Evolutionary conservation across 2,888 invertebrate species (phyloP).

Genomic region (Hymenopus coronatus): DNA sequence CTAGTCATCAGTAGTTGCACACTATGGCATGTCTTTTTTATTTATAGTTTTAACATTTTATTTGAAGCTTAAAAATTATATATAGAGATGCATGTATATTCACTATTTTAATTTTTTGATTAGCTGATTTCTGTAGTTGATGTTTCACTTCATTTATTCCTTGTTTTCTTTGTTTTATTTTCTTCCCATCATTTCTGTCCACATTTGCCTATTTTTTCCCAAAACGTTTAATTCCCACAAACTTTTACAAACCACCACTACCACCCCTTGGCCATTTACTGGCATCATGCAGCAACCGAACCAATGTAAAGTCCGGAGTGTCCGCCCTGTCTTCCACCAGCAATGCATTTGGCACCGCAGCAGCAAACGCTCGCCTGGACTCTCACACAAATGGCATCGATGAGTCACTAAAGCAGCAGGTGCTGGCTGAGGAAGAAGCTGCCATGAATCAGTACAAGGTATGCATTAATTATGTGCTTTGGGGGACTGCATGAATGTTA

Average conservation of each 20-base stretch:
- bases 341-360: constrained; percentile 82
- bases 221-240: neutral
- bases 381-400: constrained; percentile 69
- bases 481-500: too few species aligned
- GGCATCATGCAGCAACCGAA: constrained; percentile 66
- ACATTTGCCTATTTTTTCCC: constrained; percentile 3
- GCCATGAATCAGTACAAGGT: constrained; percentile 96
- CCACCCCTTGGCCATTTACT: constrained; percentile 23
- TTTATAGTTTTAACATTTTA: neutral
- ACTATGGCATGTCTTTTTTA: neutral
- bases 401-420: constrained; percentile 80
- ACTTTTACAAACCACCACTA: neutral
- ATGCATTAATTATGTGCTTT: constrained; percentile 30
- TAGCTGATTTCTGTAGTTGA: constrained; percentile 20
- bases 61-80: neutral
- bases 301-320: constrained; percentile 86
- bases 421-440: constrained; percentile 93
- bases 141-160: constrained; percentile 31
- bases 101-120: constrained; percentile 2
- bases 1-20: neutral
- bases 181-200: constrained; percentile 31
- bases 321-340: constrained; percentile 85
- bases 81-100: constrained; percentile 10
- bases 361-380: constrained; percentile 69
- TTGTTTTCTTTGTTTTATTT: constrained; percentile 34